These are phyloP conservation scores for Trematomus loennbergii DNA, from an alignment of 2,113 vertebrate genomes.

Conservation along the genomic window DNA sequence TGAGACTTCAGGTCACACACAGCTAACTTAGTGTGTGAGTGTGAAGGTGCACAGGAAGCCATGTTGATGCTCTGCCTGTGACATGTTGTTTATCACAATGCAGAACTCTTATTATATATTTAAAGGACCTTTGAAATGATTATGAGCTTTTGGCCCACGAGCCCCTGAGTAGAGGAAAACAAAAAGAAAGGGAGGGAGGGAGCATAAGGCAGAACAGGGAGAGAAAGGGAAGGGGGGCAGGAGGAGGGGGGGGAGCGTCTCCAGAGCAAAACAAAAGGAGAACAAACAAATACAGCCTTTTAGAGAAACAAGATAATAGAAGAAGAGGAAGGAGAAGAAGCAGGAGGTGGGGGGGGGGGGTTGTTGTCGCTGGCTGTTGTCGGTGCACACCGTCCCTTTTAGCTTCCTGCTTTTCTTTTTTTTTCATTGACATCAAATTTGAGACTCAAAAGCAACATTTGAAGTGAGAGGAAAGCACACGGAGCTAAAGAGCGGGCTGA, in stretches of 20 bases:
- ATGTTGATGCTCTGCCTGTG: slow-evolving; percentile 71
- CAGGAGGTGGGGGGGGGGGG: not conserved
- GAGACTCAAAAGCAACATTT: slow-evolving; percentile 57
- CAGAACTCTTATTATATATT: slow-evolving; percentile 82
- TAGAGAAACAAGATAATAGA: slow-evolving; percentile 68
- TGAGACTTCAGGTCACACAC: slow-evolving; percentile 3
- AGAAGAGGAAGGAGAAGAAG: slow-evolving; percentile 40
- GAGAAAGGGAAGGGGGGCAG: slow-evolving; percentile 33
- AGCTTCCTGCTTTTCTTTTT: slow-evolving; percentile 40
- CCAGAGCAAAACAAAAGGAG: slow-evolving; percentile 77
- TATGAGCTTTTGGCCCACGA: slow-evolving; percentile 81
- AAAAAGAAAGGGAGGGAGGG: slow-evolving; percentile 51
- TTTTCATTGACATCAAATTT: slow-evolving; percentile 30
- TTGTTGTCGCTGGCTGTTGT: slow-evolving; percentile 60
- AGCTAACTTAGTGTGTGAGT: slow-evolving; percentile 9
- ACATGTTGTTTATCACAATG: slow-evolving; percentile 82
- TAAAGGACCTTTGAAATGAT: slow-evolving; percentile 85
- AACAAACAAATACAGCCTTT: slow-evolving; percentile 75
- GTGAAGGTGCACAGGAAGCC: not conserved
- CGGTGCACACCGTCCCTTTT: slow-evolving; percentile 45
- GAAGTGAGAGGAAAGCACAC: slow-evolving; percentile 61
- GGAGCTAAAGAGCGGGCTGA: slow-evolving; percentile 22
- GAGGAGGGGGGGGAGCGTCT: slow-evolving; percentile 52
- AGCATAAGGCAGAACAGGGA: slow-evolving; percentile 43
- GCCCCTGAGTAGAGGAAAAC: slow-evolving; percentile 64